phyloP scores from a whole-genome alignment of 2,113 vertebrate genomes.

The Pterocles burchelli region DNA sequence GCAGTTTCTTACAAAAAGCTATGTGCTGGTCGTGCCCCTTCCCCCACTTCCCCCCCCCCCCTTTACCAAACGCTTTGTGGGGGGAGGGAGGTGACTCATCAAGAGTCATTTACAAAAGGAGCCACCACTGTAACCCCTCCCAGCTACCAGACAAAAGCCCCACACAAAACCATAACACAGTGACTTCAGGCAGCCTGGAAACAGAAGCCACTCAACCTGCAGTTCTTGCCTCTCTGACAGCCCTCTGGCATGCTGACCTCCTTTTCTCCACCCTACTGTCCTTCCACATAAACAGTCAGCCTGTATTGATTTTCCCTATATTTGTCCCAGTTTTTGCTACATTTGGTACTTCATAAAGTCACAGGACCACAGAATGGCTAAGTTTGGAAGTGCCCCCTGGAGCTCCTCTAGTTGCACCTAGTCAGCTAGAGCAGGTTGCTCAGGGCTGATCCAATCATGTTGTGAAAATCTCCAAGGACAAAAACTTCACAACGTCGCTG shows the following conservation, averaged over 20 bases:
- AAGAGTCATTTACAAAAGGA: too few relatives aligned
- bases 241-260: neutral
- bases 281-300: neutral
- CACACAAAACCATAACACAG: too few relatives aligned
- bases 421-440: neutral
- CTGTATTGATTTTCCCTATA: neutral
- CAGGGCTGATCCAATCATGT: neutral
- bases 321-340: neutral
- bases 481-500: neutral
- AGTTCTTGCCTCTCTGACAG: neutral
- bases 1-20: too few relatives aligned
- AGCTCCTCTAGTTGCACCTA: neutral
- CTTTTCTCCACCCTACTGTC: neutral
- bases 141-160: too few relatives aligned
- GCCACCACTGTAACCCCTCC: too few relatives aligned
- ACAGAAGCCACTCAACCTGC: neutral
- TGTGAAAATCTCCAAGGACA: neutral
- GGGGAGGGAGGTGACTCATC: too few relatives aligned
- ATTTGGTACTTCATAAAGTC: neutral
- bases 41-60: too few relatives aligned
- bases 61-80: too few relatives aligned
- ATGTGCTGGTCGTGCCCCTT: too few relatives aligned
- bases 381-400: neutral
- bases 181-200: neutral
- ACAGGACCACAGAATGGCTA: neutral